Base-by-base conservation (phyloP, 2,888 invertebrate genomes). In the Mesochorus sp. region DNA sequence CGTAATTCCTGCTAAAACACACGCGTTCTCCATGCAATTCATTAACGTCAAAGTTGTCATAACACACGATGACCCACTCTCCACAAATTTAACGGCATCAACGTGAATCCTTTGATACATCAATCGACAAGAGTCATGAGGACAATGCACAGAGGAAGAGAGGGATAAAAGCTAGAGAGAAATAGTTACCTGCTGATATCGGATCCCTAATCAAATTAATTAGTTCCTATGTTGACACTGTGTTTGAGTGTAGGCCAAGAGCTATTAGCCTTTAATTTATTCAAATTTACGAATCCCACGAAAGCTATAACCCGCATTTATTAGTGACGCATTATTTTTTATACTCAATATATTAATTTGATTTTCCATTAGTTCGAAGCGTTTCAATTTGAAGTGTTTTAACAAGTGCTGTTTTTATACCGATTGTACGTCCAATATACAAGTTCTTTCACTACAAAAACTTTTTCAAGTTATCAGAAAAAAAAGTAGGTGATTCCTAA, bases 31-130 rank as follows among this genome's bases (percentile, higher is more conserved):
- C 10, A 17, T 19, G 24, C 47, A 12, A 59, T 70, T 26, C 28
- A 49, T 59, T 70, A 70, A 26, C 59, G 26, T 37, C 19, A 8
- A 64, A 31, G 34, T 34, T 31, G 31, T 26, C 6, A 24, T 37
- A 37, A 55, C 34, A 34, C 21, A 21, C 2, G 19, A 34, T 14
- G 34, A 6, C 21, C 21, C 51, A 42, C 47, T 44, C 31, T 39
- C 21, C 21, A 26, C 44, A 10, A 19, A 6, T 42, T 10, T 31
- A 5, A 19, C 26, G 62, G 17, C 31, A 67, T n/a, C 14, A 21
- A 12, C 8, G 37, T 14, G 39, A 59, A 31, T 39, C 74, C 67
- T 75, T 75, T 75, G 74, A 75, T 75, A 53, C 74, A 53, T 53
- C 68, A 47, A 28, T 55, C 44, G 67, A 37, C 0, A 53, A 19